Base-by-base conservation (phyloP, 2,797 vertebrate species). In the Sebastes diploproa region DNA sequence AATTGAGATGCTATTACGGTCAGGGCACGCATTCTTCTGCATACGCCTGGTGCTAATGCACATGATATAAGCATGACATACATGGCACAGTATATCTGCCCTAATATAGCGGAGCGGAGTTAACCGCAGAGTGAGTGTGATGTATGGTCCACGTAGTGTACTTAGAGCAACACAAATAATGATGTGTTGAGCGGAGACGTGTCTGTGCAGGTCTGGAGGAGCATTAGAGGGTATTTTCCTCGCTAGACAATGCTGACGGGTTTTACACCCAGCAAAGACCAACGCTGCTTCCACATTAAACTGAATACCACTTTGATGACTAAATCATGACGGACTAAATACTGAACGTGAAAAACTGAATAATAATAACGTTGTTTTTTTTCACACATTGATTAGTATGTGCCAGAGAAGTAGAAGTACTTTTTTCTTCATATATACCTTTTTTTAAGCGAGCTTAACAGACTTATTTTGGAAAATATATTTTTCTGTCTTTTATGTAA, bases 1-100 rank as follows among this genome's bases (percentile, higher is more conserved):
- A 94, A 94, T 94, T 93, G 93, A 93, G 93, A 94, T 61, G 88
- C 91, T 88, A 94, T 94, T 94, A 92, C 84, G 89, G 91, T 91
- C 85, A 88, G 87, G 69, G 85, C 75, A 60, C 12, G 75, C 91
- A 91, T 92, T 94, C 91, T 89, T 91, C 69, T 27, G 77, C 59
- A 27, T 65, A 66, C 67, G 82, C 85, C 77, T 65, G 14, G 81
- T 73, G 72, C 89, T 92, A 92, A 92, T 91, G 82, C 88, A 86
- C 76, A 83, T 78, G 83, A 91, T 92, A 87, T 78, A 84, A 89
- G 87, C 64, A 71, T 89, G 87, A 89, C 88, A 85, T 85, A 72
- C 83, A 69, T 30, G 22, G 77, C 61, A 27, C 73, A 42, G 85
- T 84, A 68, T 83, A 89, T 88, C 77, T 91, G 83, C 60, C 73